Evolutionary conservation across 2,888 invertebrate genomes (phyloP), one percentile per base, ranked within the genome.

Genomic region (Dolichopus griseipennis): DNA sequence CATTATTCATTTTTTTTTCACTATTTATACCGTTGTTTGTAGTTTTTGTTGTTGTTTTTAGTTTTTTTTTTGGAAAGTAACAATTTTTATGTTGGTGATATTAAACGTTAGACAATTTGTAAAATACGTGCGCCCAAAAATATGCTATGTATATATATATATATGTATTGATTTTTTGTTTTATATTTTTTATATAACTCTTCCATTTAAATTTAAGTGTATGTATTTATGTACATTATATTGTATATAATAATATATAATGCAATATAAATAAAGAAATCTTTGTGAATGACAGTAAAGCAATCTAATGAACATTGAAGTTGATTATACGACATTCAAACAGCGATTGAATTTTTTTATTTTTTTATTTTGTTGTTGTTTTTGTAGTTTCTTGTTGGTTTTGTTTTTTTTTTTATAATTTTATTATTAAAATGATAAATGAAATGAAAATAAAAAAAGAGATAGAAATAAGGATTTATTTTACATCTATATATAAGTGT

Each of bases 241-340:
- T 37, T 37, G 37, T 12, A 37, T 12, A 37, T 37, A 37, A 34
- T n/a, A n/a, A n/a, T 27, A 37, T 37, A 37, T 12, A 37, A 37
- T n/a, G n/a, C n/a, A n/a, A n/a, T 37, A 37, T 37, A 37, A 37
- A 37, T 37, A 37, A 37, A 10, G 37, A 37, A 37, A 37, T 37
- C 12, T 12, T 37, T 37, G 37, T 37, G 52, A n/a, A 52, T 52
- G 52, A 52, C 52, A 52, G 52, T 52, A 52, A 52, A 52, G 52
- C 52, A 52, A 52, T 52, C 52, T 52, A 52, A 52, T 52, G 52
- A 52, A 52, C 52, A 52, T 52, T 52, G 52, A 52, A n/a, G 52
- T 52, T 52, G 52, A 52, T 52, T n/a, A 52, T 52, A 52, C 52
- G 18, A 52, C 52, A 52, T 52, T 52, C 52, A 52, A 52, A 52